Evolutionary conservation across 2,888 invertebrate genomes (phyloP).

Genomic region (Asteroscopus sphinx): DNA sequence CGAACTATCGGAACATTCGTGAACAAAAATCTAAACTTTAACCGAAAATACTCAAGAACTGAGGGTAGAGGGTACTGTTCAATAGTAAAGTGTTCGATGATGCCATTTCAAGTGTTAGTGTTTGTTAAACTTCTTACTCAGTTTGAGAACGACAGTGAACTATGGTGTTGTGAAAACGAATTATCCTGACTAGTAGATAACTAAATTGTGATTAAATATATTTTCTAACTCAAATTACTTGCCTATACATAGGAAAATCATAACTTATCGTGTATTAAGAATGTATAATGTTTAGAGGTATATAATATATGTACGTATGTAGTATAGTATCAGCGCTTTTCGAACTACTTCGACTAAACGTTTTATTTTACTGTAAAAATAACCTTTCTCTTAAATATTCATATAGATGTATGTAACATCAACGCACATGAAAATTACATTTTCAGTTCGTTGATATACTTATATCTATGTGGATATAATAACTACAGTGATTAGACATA

Average conservation of each 20-base stretch:
- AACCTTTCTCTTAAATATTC: slow-evolving; percentile 14
- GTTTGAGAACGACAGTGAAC: slow-evolving; percentile 35
- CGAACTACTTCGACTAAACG: slow-evolving; percentile 25
- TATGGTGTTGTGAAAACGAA: slow-evolving; percentile 31
- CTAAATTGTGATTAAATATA: slow-evolving; percentile 49
- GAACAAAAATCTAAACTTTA: slow-evolving; percentile 5
- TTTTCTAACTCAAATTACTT: slow-evolving; percentile 49
- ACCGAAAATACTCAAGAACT: slow-evolving; percentile 23
- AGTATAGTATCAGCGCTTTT: slow-evolving; percentile 28
- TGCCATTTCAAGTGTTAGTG: slow-evolving; percentile 32
- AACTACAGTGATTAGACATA: slow-evolving; percentile 15
- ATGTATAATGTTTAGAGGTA: slow-evolving; percentile 56
- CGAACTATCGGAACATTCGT: slow-evolving; percentile 16
- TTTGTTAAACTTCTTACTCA: slow-evolving; percentile 18
- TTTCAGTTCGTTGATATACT: slow-evolving; percentile 5
- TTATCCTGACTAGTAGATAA: slow-evolving; percentile 42
- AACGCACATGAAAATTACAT: slow-evolving; percentile 1
- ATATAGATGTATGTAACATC: slow-evolving; percentile 16
- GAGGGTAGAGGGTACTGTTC: slow-evolving; percentile 21
- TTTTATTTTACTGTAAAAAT: slow-evolving; percentile 37
- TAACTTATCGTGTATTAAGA: slow-evolving; percentile 50
- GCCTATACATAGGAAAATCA: slow-evolving; percentile 34
- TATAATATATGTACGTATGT: slow-evolving; percentile 42
- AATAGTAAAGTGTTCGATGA: slow-evolving; percentile 23
- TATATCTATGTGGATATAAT: slow-evolving; percentile 7